Percentiles rank a stretch among this genome's conserved stretches.
Conservation (phyloP, 2,113 vertebrate species). For the Corydoras maculifer region DNA sequence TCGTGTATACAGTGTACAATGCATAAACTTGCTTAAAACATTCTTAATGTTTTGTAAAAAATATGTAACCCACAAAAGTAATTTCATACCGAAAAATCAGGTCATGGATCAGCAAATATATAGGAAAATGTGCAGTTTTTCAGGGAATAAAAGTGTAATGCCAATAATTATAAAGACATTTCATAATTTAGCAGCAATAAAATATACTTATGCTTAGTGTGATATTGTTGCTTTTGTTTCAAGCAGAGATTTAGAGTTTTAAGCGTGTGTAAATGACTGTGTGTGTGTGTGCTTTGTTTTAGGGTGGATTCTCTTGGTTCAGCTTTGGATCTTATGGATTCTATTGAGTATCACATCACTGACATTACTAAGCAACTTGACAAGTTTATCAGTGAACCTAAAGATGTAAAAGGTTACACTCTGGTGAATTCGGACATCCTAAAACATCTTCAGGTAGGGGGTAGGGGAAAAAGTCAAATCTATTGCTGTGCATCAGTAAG, state of each 20-base stretch:
- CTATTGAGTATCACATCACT: conserved; percentile 69
- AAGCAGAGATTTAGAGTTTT: background rate
- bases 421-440: conserved; percentile 64
- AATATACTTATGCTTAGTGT: background rate
- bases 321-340: conserved; percentile 70
- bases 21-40: too few relatives aligned
- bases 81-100: too few relatives aligned
- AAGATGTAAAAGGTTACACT: conserved; percentile 63
- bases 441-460: conserved; percentile 66
- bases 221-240: background rate
- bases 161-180: too few relatives aligned
- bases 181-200: too few relatives aligned
- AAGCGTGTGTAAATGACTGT: conserved; percentile 2
- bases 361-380: conserved; percentile 65
- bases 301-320: conserved; percentile 71
- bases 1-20: too few relatives aligned
- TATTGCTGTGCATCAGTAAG: too few relatives aligned
- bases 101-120: too few relatives aligned
- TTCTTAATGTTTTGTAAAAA: too few relatives aligned
- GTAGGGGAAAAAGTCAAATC: background rate
- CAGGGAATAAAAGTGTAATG: too few relatives aligned
- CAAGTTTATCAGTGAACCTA: conserved; percentile 62
- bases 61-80: too few relatives aligned
- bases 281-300: conserved; percentile 29
- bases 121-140: too few relatives aligned